Conservation (phyloP, 2,888 invertebrate species). For the Andricus curvator region DNA sequence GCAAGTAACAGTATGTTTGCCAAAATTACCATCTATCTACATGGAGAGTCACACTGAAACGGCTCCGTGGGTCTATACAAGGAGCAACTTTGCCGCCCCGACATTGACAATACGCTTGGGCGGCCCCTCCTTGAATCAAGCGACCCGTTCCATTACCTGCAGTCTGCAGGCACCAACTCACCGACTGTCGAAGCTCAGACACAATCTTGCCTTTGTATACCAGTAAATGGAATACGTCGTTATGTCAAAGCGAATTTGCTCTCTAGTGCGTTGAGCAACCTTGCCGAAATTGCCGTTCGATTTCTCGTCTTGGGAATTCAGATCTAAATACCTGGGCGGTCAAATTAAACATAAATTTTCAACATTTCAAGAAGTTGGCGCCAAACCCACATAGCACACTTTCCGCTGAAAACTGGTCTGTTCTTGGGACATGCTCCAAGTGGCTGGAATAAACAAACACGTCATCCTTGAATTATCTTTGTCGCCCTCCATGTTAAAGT, state of each 20-base stretch:
- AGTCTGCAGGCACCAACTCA: background rate
- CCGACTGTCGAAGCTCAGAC: background rate
- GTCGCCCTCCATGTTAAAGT: too few relatives aligned
- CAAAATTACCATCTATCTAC: constrained; percentile 65
- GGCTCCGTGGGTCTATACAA: background rate
- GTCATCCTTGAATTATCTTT: too few relatives aligned
- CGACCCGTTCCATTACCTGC: constrained; percentile 38
- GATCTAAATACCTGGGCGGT: background rate
- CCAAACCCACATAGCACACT: too few relatives aligned
- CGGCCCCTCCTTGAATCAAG: background rate
- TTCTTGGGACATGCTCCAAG: too few relatives aligned
- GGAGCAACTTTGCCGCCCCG: background rate
- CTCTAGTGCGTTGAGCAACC: background rate
- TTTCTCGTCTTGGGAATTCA: background rate
- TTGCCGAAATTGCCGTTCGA: background rate
- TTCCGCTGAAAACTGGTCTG: too few relatives aligned
- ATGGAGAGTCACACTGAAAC: background rate
- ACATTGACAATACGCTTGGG: background rate
- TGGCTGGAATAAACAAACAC: too few relatives aligned
- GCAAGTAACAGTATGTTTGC: constrained; percentile 59
- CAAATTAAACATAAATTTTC: background rate
- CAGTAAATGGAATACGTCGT: constrained; percentile 53
- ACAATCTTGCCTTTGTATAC: background rate
- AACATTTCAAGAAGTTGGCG: too few relatives aligned
- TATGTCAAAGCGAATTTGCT: constrained; percentile 52